Base-by-base conservation (phyloP, 2,888 invertebrate species). In the Pheosia tremula region DNA sequence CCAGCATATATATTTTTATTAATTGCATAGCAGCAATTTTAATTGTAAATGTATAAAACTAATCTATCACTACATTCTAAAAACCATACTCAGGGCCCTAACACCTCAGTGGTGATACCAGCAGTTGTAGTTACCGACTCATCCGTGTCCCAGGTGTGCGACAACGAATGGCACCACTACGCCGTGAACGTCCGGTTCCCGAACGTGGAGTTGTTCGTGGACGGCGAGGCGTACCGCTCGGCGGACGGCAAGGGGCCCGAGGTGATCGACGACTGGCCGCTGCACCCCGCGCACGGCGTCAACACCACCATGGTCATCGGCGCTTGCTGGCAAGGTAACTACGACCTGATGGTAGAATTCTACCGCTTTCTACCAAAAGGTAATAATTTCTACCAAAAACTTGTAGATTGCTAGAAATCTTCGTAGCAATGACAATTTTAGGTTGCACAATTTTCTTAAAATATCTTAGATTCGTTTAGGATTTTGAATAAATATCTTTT, bases 81-180 rank as follows among this genome's bases (percentile, higher is more conserved):
- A n/a, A n/a, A n/a, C n/a, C n/a, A n/a, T n/a, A n/a, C n/a, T n/a
- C 24, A 24, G 24, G 24, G 24, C 24, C 24, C 24, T 24, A 24
- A 24, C 24, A 24, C 24, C 24, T 24, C 24, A 24, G 24, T 24
- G 24, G 24, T 24, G 24, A 24, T 24, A 24, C 24, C 24, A 24
- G 24, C 24, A 24, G 24, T 24, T 24, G 24, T 24, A 24, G 24
- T 24, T 24, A 24, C 24, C 24, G 24, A 24, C 24, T 24, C 24
- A 24, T 24, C 2, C 2, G 24, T 2, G 24, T 24, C 24, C 24
- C 63, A 96, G 95, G 97, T 98, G 58, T 99, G 99, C 93, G 99
- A 99, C 91, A 97, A 98, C 88, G 97, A 98, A 82, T 99, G 99
- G 99, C 99, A 99, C 94, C 99, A 99, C 91, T 99, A 98, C 92